Evolutionary conservation across 2,113 vertebrate species (phyloP).

Genomic region (Oryzias celebensis): DNA sequence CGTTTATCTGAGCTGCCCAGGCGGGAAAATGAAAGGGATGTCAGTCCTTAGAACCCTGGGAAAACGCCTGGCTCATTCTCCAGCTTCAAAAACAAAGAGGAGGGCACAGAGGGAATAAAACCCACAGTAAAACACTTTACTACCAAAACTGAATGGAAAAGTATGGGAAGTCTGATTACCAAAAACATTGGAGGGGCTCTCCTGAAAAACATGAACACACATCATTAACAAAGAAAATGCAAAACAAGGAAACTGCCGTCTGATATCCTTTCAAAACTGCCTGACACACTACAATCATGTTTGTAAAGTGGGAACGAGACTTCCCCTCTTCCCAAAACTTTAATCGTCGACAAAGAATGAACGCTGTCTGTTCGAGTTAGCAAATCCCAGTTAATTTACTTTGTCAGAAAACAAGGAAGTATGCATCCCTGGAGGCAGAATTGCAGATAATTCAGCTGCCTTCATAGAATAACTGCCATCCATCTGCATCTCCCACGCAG

Average conservation of each 20-base stretch:
- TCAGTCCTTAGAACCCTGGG: conserved; percentile 75
- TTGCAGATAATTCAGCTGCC: conserved; percentile 68
- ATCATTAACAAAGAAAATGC: conserved; percentile 33
- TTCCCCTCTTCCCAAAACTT: conserved; percentile 19
- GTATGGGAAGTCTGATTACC: conserved; percentile 67
- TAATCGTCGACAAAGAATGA: conserved; percentile 35
- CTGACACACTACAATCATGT: not conserved
- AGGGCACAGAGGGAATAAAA: conserved; percentile 59
- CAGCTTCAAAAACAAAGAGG: conserved; percentile 64
- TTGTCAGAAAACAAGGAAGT: conserved; percentile 74
- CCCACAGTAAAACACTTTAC: conserved; percentile 52
- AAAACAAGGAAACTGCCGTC: conserved; percentile 7
- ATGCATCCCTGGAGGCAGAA: conserved; percentile 67
- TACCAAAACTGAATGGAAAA: conserved; percentile 60
- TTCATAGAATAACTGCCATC: conserved; percentile 70
- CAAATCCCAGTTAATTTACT: conserved; percentile 72
- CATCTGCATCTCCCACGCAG: conserved; percentile 64
- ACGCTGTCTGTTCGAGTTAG: conserved; percentile 61
- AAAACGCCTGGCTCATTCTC: conserved; percentile 68
- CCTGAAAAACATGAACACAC: conserved; percentile 33
- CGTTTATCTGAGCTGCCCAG: conserved; percentile 78
- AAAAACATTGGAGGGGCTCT: conserved; percentile 63
- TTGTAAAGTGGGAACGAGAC: conserved; percentile 12
- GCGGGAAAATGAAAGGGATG: conserved; percentile 76
- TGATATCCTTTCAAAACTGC: not conserved